Percentiles rank a stretch among this genome's conserved stretches.
These are phyloP conservation scores for Sinonovacula constricta DNA, from an alignment of 1,140 invertebrate genomes.

Conservation along the genomic window DNA sequence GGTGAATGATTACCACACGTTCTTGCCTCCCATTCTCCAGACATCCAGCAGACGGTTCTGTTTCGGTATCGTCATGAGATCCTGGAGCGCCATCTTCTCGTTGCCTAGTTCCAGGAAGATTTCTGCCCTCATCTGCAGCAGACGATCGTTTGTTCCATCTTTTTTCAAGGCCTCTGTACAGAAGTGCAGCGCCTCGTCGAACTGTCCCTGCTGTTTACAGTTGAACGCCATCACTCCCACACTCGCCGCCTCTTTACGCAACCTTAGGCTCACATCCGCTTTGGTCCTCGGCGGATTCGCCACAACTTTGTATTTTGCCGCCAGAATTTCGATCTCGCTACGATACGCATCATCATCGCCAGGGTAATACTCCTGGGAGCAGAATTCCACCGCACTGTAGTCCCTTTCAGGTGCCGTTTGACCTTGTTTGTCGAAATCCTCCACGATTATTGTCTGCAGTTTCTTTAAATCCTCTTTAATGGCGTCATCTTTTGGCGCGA, in stretches of 20 bases:
- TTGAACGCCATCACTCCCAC: slow-evolving; percentile 57
- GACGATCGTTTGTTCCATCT: slow-evolving; percentile 63
- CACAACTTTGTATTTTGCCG: slow-evolving; percentile 67
- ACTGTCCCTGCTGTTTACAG: slow-evolving; percentile 38
- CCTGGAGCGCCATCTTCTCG: slow-evolving; percentile 57
- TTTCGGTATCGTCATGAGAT: slow-evolving; percentile 69
- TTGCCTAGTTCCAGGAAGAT: slow-evolving; percentile 58
- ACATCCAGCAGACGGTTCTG: slow-evolving; percentile 62
- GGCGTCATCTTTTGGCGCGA: slow-evolving; percentile 58
- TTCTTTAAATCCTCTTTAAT: slow-evolving; percentile 59
- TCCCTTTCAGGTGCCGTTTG: slow-evolving; percentile 50
- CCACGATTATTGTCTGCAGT: slow-evolving; percentile 59
- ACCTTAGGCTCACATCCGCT: slow-evolving; percentile 9
- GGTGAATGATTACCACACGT: not conserved
- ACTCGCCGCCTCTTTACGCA: slow-evolving; percentile 54
- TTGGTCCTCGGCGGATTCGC: slow-evolving; percentile 8
- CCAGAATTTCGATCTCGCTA: slow-evolving; percentile 69
- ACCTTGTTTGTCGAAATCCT: slow-evolving; percentile 53
- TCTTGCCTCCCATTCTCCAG: slow-evolving; percentile 73
- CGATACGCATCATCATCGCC: slow-evolving; percentile 69
- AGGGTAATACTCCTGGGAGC: slow-evolving; percentile 69
- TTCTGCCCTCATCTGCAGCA: slow-evolving; percentile 64
- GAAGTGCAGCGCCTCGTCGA: slow-evolving; percentile 54
- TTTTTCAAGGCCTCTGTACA: slow-evolving; percentile 59
- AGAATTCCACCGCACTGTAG: slow-evolving; percentile 71